These are phyloP conservation scores for Junonia oenone DNA, from an alignment of 2,888 invertebrate genomes.

Conservation along the genomic window DNA sequence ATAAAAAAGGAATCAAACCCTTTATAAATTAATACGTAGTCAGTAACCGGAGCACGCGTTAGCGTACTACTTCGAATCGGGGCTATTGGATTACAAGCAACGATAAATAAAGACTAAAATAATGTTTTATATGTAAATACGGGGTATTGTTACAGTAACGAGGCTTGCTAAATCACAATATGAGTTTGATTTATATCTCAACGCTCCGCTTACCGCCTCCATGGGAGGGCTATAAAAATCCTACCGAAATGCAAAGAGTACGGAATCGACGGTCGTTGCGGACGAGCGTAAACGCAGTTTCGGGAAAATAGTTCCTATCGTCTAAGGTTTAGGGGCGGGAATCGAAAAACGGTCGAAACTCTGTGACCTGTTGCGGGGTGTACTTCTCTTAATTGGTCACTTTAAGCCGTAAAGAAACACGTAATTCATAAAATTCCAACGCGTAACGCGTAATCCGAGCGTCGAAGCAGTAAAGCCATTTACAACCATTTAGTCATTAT, in stretches of 20 bases:
- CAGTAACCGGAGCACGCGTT: conserved; percentile 48
- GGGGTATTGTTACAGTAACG: conserved; percentile 81
- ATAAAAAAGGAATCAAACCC: conserved; percentile 38
- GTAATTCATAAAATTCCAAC: conserved; percentile 40
- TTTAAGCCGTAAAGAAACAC: conserved; percentile 40
- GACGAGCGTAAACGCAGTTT: conserved; percentile 1
- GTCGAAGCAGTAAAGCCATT: conserved; percentile 33
- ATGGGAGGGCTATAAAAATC: conserved; percentile 72
- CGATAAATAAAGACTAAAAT: conserved; percentile 67
- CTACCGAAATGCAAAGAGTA: conserved; percentile 42
- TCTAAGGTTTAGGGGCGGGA: conserved; percentile 11
- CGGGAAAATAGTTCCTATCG: conserved; percentile 18
- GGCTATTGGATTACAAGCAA: conserved; percentile 55
- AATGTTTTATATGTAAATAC: conserved; percentile 80
- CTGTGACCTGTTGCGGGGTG: conserved; percentile 26
- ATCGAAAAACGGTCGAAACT: background rate
- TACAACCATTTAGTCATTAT: conserved; percentile 32
- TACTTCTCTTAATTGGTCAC: conserved; percentile 45
- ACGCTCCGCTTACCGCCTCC: conserved; percentile 68
- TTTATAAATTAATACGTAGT: conserved; percentile 56
- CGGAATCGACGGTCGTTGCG: conserved; percentile 20
- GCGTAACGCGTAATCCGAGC: conserved; percentile 38
- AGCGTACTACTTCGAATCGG: conserved; percentile 42
- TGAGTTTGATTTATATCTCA: conserved; percentile 78
- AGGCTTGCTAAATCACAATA: conserved; percentile 82